A percentile compares a stretch with the other conserved stretches of the same genome.
phyloP scores from a whole-genome alignment of 2,113 vertebrate species.

The Mesembrinibis cayennensis region DNA sequence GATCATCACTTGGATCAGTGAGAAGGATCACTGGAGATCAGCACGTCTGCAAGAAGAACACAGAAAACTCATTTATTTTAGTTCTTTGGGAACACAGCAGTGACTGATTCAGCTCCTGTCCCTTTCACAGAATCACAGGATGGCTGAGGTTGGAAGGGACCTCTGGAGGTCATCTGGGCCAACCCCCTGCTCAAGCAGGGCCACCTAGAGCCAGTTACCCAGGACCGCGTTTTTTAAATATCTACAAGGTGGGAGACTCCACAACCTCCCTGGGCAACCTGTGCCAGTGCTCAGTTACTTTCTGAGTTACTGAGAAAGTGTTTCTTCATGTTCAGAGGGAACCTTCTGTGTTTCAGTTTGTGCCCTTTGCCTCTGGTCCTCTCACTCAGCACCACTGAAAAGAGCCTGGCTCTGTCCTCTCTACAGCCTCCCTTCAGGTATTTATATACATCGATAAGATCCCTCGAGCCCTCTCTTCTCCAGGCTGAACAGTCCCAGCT shows the following conservation, averaged over 20 bases:
- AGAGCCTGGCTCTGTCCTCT: background rate
- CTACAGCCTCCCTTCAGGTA: background rate
- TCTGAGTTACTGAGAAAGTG: background rate
- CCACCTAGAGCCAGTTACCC: rapidly evolving
- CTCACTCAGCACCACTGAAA: background rate
- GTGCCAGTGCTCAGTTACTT: background rate
- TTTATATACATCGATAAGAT: background rate
- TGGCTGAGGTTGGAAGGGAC: background rate
- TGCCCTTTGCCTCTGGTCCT: background rate
- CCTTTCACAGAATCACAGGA: background rate
- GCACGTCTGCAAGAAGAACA: background rate
- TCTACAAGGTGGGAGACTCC: background rate
- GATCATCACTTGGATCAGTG: background rate
- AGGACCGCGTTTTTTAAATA: background rate
- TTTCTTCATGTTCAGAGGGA: background rate
- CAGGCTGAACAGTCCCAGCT: background rate
- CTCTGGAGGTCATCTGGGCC: background rate
- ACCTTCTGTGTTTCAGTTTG: background rate
- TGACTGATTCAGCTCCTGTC: background rate
- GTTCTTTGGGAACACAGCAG: background rate
- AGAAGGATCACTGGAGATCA: background rate
- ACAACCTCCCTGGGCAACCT: background rate
- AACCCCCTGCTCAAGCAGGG: background rate
- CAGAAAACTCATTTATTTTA: background rate
- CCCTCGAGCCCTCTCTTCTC: background rate